These are phyloP conservation scores for Acanthoscelides obtectus DNA, from an alignment of 2,888 invertebrate species.

Conservation along the genomic window DNA sequence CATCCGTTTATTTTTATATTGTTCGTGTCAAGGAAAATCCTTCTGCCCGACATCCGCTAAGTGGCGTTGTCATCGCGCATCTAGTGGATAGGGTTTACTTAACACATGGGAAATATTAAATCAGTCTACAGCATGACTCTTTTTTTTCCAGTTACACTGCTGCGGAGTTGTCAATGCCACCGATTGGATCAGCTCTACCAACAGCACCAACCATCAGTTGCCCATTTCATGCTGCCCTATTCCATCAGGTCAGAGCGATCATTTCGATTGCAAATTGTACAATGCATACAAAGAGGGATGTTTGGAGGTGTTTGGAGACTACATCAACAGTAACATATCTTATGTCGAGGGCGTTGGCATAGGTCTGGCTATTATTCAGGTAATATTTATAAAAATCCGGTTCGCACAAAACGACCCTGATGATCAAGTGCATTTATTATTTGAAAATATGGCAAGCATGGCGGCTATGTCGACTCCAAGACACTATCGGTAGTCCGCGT, in stretches of 20 bases:
- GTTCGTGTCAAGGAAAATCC: too few relatives aligned
- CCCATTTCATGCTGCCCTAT: conserved; percentile 62
- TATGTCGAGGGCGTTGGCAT: conserved; percentile 76
- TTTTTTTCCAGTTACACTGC: conserved; percentile 59
- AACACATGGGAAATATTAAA: too few relatives aligned
- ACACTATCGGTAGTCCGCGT: too few relatives aligned
- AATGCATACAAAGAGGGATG: conserved; percentile 58
- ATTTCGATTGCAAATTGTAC: conserved; percentile 36
- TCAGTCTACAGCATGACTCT: background rate
- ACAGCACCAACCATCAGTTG: conserved; percentile 43
- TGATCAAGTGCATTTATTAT: too few relatives aligned
- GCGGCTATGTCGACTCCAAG: too few relatives aligned
- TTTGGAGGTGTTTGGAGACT: conserved; percentile 55
- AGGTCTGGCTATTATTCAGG: conserved; percentile 81
- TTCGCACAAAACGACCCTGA: too few relatives aligned
- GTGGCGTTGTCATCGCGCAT: too few relatives aligned
- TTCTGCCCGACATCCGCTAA: too few relatives aligned
- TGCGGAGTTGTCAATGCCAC: conserved; percentile 62
- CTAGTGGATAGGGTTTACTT: too few relatives aligned
- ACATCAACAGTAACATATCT: conserved; percentile 65
- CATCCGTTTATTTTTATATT: too few relatives aligned
- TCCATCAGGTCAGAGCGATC: conserved; percentile 49
- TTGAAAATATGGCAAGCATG: too few relatives aligned
- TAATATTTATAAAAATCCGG: conserved; percentile 47
- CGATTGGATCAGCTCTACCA: conserved; percentile 57